Conservation (phyloP, 2,113 vertebrate genomes). For the Cephalophus harveyi region DNA sequence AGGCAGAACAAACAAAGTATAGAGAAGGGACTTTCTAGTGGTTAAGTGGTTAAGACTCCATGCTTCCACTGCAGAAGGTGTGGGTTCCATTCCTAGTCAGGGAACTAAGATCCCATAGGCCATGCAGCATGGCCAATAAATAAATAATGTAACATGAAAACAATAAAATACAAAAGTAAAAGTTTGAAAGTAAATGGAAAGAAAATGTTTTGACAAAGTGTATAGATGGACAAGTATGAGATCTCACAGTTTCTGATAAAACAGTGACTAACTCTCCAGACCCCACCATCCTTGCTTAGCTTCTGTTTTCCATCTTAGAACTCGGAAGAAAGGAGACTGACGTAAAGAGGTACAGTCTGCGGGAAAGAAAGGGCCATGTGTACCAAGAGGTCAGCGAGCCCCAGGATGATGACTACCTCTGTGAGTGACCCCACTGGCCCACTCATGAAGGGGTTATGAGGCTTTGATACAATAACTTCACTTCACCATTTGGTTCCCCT, state of each 20-base stretch:
- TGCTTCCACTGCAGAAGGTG: not conserved
- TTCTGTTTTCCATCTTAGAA: not conserved
- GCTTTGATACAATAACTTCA: not conserved
- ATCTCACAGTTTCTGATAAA: constrained; percentile 3
- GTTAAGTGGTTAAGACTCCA: not conserved
- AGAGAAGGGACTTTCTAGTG: not conserved
- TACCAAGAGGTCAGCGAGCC: constrained; percentile 70
- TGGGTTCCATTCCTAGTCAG: not conserved
- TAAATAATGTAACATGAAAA: not conserved
- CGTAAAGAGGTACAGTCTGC: constrained; percentile 43
- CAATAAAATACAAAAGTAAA: not conserved
- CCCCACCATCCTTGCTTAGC: not conserved
- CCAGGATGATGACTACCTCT: constrained; percentile 73
- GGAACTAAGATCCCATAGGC: not conserved
- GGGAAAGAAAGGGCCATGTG: constrained; percentile 42
- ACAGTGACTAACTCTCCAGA: not conserved
- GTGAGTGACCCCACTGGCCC: constrained; percentile 20
- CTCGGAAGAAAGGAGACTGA: not conserved
- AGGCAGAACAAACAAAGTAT: not conserved
- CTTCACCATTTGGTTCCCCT: not conserved
- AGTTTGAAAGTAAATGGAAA: not conserved
- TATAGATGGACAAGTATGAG: not conserved
- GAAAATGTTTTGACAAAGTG: not conserved
- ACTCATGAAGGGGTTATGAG: not conserved
- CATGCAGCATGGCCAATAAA: not conserved